Evolutionary conservation across 2,888 invertebrate species (phyloP).

Genomic region (Lysandra coridon): DNA sequence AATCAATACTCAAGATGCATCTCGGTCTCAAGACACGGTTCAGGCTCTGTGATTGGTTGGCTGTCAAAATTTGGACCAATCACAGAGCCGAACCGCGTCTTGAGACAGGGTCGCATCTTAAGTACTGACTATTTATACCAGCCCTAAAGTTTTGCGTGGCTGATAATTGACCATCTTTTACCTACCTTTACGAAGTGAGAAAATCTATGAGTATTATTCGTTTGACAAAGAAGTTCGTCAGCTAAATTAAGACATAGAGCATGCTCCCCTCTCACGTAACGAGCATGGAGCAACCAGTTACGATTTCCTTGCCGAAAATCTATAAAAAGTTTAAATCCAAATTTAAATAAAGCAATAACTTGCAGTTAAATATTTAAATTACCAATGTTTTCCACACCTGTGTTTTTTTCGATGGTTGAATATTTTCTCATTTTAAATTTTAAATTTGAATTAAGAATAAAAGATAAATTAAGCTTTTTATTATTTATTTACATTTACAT

Average conservation of each 20-base stretch:
- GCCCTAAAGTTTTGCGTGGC: no score
- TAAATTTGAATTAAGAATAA: not conserved
- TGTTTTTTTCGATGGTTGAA: conserved; percentile 31
- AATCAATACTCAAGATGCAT: no score
- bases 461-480: not conserved
- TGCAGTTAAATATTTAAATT: not conserved
- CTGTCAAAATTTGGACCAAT: no score
- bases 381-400: conserved; percentile 18
- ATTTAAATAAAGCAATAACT: not conserved
- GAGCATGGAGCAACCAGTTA: conserved; percentile 71
- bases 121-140: no score
- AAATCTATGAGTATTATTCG: conserved; percentile 64
- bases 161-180: no score
- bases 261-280: conserved; percentile 72
- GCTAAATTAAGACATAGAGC: conserved; percentile 60
- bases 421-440: conserved; percentile 39
- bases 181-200: conserved; percentile 68
- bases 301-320: conserved; percentile 56
- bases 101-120: no score
- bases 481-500: not conserved
- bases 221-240: conserved; percentile 60
- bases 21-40: no score
- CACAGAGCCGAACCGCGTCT: no score
- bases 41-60: no score
- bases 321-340: conserved; percentile 39